Evolutionary conservation across 2,113 vertebrate species (phyloP), one percentile per base, ranked within the genome.

Genomic region (Siphamia tubifer): DNA sequence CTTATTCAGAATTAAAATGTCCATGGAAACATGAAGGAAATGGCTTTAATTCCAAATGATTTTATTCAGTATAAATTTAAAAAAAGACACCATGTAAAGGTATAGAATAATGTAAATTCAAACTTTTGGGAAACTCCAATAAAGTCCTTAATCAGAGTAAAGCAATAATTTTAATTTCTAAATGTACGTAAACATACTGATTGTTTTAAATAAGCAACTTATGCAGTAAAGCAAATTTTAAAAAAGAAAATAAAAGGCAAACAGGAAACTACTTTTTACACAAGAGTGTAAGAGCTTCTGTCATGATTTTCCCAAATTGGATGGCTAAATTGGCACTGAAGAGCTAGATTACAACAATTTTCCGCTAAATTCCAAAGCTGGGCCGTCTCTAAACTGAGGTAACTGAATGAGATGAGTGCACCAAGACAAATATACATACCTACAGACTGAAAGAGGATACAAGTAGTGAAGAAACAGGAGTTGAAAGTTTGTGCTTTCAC

Each of bases 201-300:
- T n/a, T n/a, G 12, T 28, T 7, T 55, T 7, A 21, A 16, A 45
- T 27, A 20, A 27, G 28, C 39, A 47, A 6, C 9, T 1, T 23
- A 31, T 67, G 19, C 20, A 31, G 53, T n/a, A n/a, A n/a, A n/a
- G n/a, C n/a, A n/a, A n/a, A n/a, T n/a, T n/a, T n/a, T n/a, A 64
- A 8, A 36, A 30, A 24, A 15, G 8, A 11, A 15, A 17, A 49
- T 17, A 44, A 34, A 52, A 34, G 44, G 19, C 43, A 58, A 31
- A 64, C 24, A 36, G 32, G 58, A 69, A 40, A 30, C 32, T 56
- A 44, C 40, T 15, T 40, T 38, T 36, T 48, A 47, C 23, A 38
- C 13, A 40, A 70, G 61, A 63, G 66, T 38, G 63, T 54, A 49
- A 74, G 44, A 64, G 66, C 45, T 4, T 8, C 32, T 28, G 24